These are phyloP conservation scores for Leucania comma DNA, from an alignment of 2,888 invertebrate genomes.

Conservation along the genomic window DNA sequence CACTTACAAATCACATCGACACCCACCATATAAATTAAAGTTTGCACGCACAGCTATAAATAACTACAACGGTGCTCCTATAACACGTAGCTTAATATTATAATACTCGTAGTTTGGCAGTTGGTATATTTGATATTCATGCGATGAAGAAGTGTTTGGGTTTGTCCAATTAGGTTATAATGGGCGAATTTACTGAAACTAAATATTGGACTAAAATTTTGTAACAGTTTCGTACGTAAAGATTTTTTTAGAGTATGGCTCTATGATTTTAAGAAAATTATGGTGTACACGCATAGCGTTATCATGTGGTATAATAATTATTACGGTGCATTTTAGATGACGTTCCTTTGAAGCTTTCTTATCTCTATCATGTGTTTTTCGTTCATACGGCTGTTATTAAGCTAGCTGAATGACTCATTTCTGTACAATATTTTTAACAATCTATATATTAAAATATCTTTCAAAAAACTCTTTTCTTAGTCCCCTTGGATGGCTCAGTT, in stretches of 20 bases:
- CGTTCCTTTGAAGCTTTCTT: neutral
- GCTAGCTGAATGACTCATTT: neutral
- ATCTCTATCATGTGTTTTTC: neutral
- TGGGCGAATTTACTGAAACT: neutral
- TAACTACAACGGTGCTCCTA: constrained; percentile 53
- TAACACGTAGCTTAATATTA: constrained; percentile 34
- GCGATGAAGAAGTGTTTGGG: neutral
- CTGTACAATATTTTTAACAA: neutral
- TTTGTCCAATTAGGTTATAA: neutral
- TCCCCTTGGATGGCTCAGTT: too few relatives aligned
- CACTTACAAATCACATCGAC: constrained; percentile 61
- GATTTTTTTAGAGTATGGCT: neutral
- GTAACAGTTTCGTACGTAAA: neutral
- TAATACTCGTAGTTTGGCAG: constrained; percentile 2
- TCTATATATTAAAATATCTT: neutral
- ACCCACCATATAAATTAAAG: constrained; percentile 59
- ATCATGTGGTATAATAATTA: neutral
- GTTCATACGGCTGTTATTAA: neutral
- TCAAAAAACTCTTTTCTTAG: too few relatives aligned
- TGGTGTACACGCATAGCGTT: neutral
- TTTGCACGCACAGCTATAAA: constrained; percentile 57
- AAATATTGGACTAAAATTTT: neutral
- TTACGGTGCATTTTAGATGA: neutral
- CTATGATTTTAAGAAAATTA: neutral
- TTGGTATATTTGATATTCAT: constrained; percentile 34